phyloP scores from a whole-genome alignment of 2,888 invertebrate species.

The Leucophenga montana region DNA sequence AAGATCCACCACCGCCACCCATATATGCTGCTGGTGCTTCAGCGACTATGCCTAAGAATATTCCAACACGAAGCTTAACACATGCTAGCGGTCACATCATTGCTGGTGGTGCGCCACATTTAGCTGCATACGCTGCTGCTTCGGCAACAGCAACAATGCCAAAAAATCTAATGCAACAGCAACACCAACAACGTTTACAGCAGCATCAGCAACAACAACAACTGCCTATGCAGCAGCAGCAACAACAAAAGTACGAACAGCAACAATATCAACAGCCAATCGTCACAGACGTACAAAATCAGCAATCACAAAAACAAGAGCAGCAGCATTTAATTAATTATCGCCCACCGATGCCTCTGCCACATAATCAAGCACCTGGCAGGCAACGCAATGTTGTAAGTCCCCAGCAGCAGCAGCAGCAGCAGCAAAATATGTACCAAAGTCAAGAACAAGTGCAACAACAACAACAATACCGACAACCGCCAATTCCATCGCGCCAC shows the following conservation, averaged over 20 bases:
- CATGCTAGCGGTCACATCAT: conserved; percentile 39
- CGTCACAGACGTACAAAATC: conserved; percentile 36
- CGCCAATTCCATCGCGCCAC: conserved; percentile 70
- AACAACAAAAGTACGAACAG: conserved; percentile 48
- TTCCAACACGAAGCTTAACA: conserved; percentile 32
- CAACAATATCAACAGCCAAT: conserved; percentile 40
- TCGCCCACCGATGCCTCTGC: conserved; percentile 66
- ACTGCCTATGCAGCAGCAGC: conserved; percentile 35
- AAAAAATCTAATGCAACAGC: conserved; percentile 57
- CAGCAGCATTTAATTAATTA: conserved; percentile 58
- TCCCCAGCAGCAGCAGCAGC: conserved; percentile 36
- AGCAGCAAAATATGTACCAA: conserved; percentile 51
- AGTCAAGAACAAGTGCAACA: conserved; percentile 51
- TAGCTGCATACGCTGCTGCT: conserved; percentile 60
- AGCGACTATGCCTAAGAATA: conserved; percentile 68
- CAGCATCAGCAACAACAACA: conserved; percentile 51
- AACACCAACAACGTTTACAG: conserved; percentile 57
- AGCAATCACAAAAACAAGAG: conserved; percentile 52
- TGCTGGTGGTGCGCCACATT: conserved; percentile 45
- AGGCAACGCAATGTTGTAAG: conserved; percentile 41
- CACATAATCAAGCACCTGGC: conserved; percentile 51
- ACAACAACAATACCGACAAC: conserved; percentile 62
- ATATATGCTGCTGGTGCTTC: conserved; percentile 55
- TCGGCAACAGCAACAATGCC: conserved; percentile 68
- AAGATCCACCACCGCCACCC: conserved; percentile 72